Percentiles rank a stretch among this genome's conserved stretches.
Conservation (phyloP, 2,113 vertebrate species). For the Sturnira hondurensis region DNA sequence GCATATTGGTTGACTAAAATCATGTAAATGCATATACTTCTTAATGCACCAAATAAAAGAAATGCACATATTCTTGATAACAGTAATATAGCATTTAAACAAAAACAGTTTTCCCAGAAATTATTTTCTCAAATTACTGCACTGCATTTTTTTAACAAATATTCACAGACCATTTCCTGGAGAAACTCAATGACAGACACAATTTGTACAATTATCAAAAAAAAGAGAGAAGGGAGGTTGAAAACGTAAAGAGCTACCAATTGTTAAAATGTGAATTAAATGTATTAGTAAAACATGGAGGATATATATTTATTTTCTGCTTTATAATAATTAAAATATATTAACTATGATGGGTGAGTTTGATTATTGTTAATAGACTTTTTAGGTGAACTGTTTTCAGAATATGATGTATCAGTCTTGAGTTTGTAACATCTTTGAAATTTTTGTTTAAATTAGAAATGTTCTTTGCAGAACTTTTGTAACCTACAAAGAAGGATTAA, state of each 20-base stretch:
- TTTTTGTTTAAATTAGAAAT: neutral
- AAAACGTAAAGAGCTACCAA: neutral
- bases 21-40: neutral
- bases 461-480: neutral
- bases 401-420: neutral
- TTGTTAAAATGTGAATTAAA: constrained; percentile 11
- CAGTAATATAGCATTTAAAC: neutral
- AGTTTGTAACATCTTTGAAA: neutral
- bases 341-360: neutral
- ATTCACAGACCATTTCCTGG: constrained; percentile 8
- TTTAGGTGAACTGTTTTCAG: neutral
- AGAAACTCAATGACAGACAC: neutral
- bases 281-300: neutral
- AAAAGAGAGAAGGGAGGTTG: neutral
- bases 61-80: neutral
- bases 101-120: neutral
- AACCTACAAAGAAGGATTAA: neutral
- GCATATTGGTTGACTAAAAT: constrained; percentile 29
- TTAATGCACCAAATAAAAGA: constrained; percentile 28
- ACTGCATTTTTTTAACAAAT: neutral
- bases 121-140: constrained; percentile 12
- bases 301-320: neutral
- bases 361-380: neutral
- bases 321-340: neutral
- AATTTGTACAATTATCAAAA: neutral